These are phyloP conservation scores for Aegypius monachus DNA, from an alignment of 2,113 vertebrate species.

Conservation along the genomic window DNA sequence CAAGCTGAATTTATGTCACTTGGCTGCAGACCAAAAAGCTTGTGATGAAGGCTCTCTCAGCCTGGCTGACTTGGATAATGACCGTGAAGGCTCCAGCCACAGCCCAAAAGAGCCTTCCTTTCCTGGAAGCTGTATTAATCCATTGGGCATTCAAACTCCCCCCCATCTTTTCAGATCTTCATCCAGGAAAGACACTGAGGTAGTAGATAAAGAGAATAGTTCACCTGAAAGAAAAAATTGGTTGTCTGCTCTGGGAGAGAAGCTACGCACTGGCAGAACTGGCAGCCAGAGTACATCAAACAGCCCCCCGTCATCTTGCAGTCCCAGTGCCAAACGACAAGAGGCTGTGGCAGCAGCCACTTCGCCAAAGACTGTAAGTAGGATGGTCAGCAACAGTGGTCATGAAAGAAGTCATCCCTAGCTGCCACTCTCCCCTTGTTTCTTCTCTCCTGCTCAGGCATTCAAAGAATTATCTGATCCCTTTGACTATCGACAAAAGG, in stretches of 20 bases:
- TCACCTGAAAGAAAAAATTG: conserved; percentile 82
- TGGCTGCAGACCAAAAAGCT: conserved; percentile 34
- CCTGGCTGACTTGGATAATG: background rate
- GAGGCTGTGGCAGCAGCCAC: conserved; percentile 60
- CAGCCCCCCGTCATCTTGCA: conserved; percentile 46
- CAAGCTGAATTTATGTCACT: conserved; percentile 70
- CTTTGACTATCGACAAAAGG: background rate
- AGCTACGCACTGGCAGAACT: conserved; percentile 69
- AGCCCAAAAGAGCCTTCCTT: conserved; percentile 23
- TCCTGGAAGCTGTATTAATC: background rate
- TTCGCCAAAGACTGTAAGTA: conserved; percentile 78
- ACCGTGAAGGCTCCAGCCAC: background rate
- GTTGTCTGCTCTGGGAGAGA: conserved; percentile 86
- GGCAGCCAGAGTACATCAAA: background rate
- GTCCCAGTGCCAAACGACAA: conserved; percentile 70
- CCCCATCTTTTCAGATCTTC: conserved; percentile 35
- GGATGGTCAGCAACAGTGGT: background rate
- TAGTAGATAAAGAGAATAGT: conserved; percentile 85
- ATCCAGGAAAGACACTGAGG: conserved; percentile 17
- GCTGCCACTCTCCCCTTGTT: background rate
- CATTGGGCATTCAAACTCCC: conserved; percentile 1
- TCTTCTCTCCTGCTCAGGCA: background rate
- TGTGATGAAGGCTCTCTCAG: conserved; percentile 17
- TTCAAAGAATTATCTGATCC: background rate
- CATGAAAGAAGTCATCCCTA: background rate